Evolutionary conservation across 2,797 vertebrate genomes (phyloP).

Genomic region (Prionace glauca): DNA sequence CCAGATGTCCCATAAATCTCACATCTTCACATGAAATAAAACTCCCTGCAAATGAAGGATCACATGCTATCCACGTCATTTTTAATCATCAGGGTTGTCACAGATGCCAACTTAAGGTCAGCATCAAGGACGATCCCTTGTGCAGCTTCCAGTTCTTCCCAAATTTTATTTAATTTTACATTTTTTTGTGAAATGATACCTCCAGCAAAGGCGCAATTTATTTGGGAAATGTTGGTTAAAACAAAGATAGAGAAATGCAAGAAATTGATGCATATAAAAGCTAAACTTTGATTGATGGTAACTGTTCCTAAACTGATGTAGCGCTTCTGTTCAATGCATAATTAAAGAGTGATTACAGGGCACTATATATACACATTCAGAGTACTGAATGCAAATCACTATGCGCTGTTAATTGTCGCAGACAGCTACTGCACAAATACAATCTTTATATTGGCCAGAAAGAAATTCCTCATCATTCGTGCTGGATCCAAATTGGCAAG

Average conservation of each 20-base stretch:
- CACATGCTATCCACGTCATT: background rate
- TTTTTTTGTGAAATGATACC: background rate
- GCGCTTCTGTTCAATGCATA: background rate
- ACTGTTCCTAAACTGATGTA: slow-evolving; percentile 1
- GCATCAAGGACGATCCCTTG: background rate
- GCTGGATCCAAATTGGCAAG: background rate
- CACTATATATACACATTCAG: background rate
- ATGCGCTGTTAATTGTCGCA: background rate
- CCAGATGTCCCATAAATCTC: background rate
- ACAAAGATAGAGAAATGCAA: background rate
- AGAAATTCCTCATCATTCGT: background rate
- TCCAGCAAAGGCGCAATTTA: background rate
- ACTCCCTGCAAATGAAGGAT: background rate
- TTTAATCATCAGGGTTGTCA: background rate
- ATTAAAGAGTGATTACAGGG: slow-evolving; percentile 26
- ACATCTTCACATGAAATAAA: background rate
- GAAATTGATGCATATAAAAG: background rate
- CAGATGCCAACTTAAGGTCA: background rate
- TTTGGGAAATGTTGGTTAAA: no score
- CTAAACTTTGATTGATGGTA: slow-evolving; percentile 1
- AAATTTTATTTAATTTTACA: background rate
- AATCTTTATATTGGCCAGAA: background rate
- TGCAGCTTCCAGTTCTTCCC: background rate
- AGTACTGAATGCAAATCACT: background rate
- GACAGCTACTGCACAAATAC: background rate